These are phyloP conservation scores for Nicator chloris DNA, from an alignment of 2,113 vertebrate species.

Conservation along the genomic window DNA sequence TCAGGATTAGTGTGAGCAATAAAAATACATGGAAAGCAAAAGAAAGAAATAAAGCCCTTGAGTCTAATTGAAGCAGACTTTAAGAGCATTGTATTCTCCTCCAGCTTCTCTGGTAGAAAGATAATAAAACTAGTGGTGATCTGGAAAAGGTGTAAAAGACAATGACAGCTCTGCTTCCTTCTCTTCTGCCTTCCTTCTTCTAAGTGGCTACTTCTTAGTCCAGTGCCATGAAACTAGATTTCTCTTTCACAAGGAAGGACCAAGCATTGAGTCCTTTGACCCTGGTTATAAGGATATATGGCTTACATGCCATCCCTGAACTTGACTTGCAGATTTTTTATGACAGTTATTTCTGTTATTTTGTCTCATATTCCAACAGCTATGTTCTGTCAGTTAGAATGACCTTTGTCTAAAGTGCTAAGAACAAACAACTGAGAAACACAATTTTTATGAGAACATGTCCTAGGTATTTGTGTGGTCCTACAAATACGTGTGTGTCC, in stretches of 20 bases:
- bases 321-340: not conserved
- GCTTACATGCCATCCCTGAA: not conserved
- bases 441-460: not conserved
- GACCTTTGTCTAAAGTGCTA: not conserved
- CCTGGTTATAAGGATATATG: not conserved
- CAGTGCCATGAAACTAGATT: not conserved
- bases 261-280: accelerated
- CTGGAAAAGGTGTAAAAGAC: not conserved
- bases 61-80: not conserved
- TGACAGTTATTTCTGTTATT: not conserved
- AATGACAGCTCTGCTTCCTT: not conserved
- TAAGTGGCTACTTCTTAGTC: not conserved
- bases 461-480: not conserved
- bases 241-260: not conserved
- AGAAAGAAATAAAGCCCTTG: not conserved
- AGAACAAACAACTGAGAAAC: not conserved
- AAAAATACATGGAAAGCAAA: not conserved
- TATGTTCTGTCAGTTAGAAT: not conserved
- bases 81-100: not conserved
- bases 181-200: not conserved
- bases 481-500: not conserved
- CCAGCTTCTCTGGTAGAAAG: not conserved
- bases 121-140: not conserved
- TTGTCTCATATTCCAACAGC: not conserved
- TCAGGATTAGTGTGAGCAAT: not conserved